phyloP scores from a whole-genome alignment of 1,140 invertebrate species.

The Plectus sambesii region DNA sequence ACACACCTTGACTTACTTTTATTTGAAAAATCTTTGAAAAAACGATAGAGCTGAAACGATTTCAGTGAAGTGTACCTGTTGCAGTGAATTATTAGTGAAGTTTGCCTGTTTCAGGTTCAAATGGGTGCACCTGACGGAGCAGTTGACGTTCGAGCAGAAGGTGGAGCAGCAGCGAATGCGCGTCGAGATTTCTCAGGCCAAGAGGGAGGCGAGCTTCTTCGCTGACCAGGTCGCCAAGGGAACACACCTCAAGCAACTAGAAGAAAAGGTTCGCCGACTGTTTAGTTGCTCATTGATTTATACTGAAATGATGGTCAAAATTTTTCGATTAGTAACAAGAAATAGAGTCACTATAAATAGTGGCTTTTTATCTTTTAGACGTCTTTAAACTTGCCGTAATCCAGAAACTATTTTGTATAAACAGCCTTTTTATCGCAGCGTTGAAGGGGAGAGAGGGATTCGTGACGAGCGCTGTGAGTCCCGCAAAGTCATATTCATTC shows the following conservation, averaged over 20 bases:
- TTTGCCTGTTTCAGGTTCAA: constrained; percentile 60
- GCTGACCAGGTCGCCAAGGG: constrained; percentile 68
- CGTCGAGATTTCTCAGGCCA: constrained; percentile 63
- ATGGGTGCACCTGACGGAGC: constrained; percentile 83
- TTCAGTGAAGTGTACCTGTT: constrained; percentile 6
- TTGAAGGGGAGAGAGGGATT: too few relatives aligned
- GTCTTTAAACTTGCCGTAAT: too few relatives aligned
- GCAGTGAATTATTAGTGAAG: constrained; percentile 3
- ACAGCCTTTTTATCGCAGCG: too few relatives aligned
- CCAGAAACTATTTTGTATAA: too few relatives aligned
- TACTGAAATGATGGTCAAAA: background rate
- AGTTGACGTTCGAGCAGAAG: constrained; percentile 75
- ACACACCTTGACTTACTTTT: too few relatives aligned
- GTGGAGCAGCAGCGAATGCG: constrained; percentile 70
- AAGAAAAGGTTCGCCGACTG: constrained; percentile 51
- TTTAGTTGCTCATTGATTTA: background rate
- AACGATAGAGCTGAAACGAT: too few relatives aligned
- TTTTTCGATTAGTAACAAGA: too few relatives aligned
- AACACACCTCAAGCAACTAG: constrained; percentile 55
- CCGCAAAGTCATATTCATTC: too few relatives aligned
- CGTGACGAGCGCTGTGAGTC: too few relatives aligned
- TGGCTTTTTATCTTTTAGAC: too few relatives aligned
- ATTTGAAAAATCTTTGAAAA: too few relatives aligned
- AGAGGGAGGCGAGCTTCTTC: constrained; percentile 69
- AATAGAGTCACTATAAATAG: too few relatives aligned